Conservation (phyloP, 2,888 invertebrate species). For the Diarsia dahlii region DNA sequence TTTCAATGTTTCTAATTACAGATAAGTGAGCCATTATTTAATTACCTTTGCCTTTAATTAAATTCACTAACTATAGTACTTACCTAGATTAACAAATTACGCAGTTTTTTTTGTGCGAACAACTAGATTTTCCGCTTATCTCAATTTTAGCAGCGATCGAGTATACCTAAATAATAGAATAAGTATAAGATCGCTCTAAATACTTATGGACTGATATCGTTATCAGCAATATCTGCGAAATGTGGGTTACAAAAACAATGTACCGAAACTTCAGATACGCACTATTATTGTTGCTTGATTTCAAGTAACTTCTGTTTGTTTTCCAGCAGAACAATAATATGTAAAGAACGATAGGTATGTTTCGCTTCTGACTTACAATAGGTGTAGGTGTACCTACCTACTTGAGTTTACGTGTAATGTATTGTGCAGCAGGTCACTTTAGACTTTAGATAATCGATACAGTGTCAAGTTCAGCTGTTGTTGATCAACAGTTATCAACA, state of each 20-base stretch:
- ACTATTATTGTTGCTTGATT: background rate
- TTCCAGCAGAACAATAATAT: background rate
- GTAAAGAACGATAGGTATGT: background rate
- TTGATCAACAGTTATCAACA: background rate
- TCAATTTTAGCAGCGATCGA: background rate
- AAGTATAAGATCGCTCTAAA: constrained; percentile 12
- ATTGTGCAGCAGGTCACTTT: background rate
- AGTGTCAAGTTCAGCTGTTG: constrained; percentile 19
- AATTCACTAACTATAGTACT: background rate
- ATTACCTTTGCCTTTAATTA: background rate
- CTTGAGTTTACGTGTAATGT: background rate
- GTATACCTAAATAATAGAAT: background rate
- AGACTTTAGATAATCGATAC: background rate
- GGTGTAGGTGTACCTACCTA: background rate
- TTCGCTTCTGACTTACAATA: background rate
- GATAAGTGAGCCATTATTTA: too few species aligned
- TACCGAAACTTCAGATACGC: background rate
- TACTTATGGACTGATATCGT: constrained; percentile 24
- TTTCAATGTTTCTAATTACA: too few species aligned
- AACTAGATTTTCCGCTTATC: background rate
- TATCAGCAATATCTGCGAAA: constrained; percentile 40
- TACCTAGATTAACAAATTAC: background rate
- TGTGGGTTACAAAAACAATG: constrained; percentile 29
- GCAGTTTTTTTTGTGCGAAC: background rate
- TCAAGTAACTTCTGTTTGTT: background rate